Evolutionary conservation across 2,888 invertebrate genomes (phyloP).

Genomic region (Zaprionus lineosus): DNA sequence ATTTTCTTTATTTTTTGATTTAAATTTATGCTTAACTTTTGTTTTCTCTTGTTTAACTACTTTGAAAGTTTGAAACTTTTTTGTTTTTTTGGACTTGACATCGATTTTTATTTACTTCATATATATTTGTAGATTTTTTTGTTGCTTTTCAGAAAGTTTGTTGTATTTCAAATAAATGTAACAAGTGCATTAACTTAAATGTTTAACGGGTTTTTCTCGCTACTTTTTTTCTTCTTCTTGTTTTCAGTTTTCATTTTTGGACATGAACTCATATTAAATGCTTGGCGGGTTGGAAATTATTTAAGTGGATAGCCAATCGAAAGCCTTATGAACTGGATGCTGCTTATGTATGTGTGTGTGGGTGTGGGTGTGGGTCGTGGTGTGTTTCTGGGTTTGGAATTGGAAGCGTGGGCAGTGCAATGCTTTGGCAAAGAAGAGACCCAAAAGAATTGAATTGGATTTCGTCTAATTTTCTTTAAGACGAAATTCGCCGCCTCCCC

Average conservation of each 20-base stretch:
- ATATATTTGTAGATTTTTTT: constrained; percentile 22
- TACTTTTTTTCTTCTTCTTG: not conserved
- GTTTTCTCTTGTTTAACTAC: constrained; percentile 31
- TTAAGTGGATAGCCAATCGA: constrained; percentile 30
- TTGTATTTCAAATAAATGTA: constrained; percentile 60
- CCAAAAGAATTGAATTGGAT: not conserved
- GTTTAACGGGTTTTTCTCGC: constrained; percentile 11
- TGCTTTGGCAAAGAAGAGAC: constrained; percentile 15
- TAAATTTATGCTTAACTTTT: too few relatives aligned
- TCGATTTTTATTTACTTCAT: constrained; percentile 31
- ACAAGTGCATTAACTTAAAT: constrained; percentile 65
- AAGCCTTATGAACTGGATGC: constrained; percentile 15
- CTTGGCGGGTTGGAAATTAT: constrained; percentile 50
- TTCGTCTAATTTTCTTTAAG: too few relatives aligned
- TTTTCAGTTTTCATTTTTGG: constrained; percentile 27
- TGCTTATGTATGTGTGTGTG: too few relatives aligned
- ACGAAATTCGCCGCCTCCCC: too few relatives aligned
- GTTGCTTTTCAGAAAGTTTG: constrained; percentile 33
- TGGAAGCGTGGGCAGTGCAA: constrained; percentile 35
- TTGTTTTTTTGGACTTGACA: constrained; percentile 45
- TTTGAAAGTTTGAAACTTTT: constrained; percentile 69
- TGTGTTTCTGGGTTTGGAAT: not conserved
- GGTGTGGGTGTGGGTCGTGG: not conserved
- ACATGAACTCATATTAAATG: constrained; percentile 59
- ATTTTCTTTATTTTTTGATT: constrained; percentile 16